phyloP scores from a whole-genome alignment of 2,797 vertebrate genomes.

The Thaleichthys pacificus region DNA sequence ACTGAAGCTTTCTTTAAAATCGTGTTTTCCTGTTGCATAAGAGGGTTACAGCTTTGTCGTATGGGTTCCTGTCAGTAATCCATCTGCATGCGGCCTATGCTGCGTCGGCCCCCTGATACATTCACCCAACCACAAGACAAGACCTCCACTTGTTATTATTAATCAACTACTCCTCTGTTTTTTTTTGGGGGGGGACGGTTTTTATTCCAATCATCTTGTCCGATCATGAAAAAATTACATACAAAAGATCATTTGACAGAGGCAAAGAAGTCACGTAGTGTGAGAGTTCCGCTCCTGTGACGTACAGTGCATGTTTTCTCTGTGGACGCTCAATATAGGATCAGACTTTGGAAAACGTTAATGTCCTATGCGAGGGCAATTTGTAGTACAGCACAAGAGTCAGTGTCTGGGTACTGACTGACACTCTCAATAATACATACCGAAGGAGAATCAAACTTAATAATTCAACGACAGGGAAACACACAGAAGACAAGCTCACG shows the following conservation, averaged over 20 bases:
- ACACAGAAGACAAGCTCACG: neutral
- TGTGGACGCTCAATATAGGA: too few relatives aligned
- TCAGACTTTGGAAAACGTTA: too few relatives aligned
- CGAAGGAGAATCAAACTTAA: neutral
- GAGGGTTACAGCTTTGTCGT: neutral
- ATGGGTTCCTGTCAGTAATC: neutral
- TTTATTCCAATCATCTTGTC: neutral
- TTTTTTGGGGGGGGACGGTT: too few relatives aligned
- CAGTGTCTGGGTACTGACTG: neutral
- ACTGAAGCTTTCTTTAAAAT: neutral
- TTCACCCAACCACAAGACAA: neutral
- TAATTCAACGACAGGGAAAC: constrained; percentile 9
- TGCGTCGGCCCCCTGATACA: neutral
- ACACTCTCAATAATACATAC: constrained; percentile 21
- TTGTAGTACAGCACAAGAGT: too few relatives aligned
- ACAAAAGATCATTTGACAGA: neutral
- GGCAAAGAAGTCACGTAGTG: too few relatives aligned
- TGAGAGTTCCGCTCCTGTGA: too few relatives aligned
- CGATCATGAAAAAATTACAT: neutral
- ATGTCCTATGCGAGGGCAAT: too few relatives aligned
- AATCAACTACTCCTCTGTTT: neutral
- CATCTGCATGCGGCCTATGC: neutral
- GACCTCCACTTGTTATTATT: neutral
- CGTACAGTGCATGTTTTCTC: too few relatives aligned
- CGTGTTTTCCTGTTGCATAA: neutral